These are phyloP conservation scores for Volucella inanis DNA, from an alignment of 2,888 invertebrate genomes.

Conservation along the genomic window DNA sequence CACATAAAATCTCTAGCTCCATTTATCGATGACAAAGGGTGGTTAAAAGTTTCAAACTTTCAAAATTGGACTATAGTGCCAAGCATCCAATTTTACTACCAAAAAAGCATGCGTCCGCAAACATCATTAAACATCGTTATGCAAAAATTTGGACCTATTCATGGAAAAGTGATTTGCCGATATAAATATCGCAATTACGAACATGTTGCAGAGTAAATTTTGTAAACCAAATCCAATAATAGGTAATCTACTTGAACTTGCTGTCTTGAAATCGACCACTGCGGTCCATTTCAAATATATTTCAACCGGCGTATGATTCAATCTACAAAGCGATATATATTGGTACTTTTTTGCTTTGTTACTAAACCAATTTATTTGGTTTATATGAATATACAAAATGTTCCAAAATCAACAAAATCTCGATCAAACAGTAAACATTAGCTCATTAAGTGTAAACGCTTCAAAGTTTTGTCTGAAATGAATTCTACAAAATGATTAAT, in stretches of 20 bases:
- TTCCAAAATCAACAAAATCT: slow-evolving; percentile 31
- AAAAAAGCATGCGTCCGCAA: too few species aligned
- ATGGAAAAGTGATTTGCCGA: slow-evolving; percentile 14
- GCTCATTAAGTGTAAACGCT: slow-evolving; percentile 2
- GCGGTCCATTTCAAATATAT: slow-evolving; percentile 56
- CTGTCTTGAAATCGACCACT: slow-evolving; percentile 39
- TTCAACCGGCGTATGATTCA: slow-evolving; percentile 39
- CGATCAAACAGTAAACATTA: slow-evolving; percentile 35
- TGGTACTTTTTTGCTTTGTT: slow-evolving; percentile 27
- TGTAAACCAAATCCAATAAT: slow-evolving; percentile 34
- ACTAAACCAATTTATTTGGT: slow-evolving; percentile 62
- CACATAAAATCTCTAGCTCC: too few species aligned
- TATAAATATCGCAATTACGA: slow-evolving; percentile 38
- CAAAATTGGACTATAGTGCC: too few species aligned
- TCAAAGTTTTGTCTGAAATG: too few species aligned
- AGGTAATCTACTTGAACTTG: slow-evolving; percentile 39
- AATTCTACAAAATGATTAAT: slow-evolving; percentile 10
- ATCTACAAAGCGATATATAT: slow-evolving; percentile 49
- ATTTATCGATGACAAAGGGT: too few species aligned
- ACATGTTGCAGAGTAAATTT: slow-evolving; percentile 48
- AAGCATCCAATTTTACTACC: too few species aligned
- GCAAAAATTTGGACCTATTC: not conserved
- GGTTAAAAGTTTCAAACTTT: too few species aligned
- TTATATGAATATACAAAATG: too few species aligned
- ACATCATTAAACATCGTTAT: slow-evolving; percentile 30